Evolutionary conservation across 2,888 invertebrate genomes (phyloP).

Genomic region (Heliconius erato): DNA sequence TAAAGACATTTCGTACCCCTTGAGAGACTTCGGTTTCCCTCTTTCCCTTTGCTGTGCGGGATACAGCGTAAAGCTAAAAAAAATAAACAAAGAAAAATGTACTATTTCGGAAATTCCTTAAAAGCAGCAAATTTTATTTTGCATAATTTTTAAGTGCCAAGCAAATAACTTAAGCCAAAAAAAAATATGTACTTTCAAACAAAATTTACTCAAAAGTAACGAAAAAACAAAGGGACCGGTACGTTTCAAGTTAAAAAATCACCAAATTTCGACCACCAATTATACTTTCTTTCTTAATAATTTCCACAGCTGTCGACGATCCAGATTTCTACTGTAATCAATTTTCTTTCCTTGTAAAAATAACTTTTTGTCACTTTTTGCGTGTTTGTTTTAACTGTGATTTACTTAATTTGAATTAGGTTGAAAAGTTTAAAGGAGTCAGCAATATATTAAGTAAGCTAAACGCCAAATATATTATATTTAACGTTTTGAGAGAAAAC

Average conservation of each 20-base stretch:
- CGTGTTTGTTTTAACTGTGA: conserved; percentile 1
- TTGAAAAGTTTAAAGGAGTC: background rate
- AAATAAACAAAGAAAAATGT: too few species aligned
- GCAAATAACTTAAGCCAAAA: background rate
- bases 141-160: background rate
- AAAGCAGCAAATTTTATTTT: background rate
- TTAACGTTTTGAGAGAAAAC: too few species aligned
- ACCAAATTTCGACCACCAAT: conserved; percentile 11
- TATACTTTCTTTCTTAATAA: conserved; percentile 12
- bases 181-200: background rate
- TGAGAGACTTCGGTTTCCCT: too few species aligned
- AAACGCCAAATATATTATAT: too few species aligned
- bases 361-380: background rate
- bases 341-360: background rate
- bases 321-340: background rate
- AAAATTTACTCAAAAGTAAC: background rate
- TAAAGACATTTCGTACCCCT: too few species aligned
- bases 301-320: conserved; percentile 10
- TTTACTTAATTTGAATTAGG: background rate
- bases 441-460: too few species aligned
- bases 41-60: background rate
- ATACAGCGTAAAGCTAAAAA: background rate
- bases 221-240: background rate
- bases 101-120: too few species aligned
- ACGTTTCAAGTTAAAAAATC: background rate